phyloP scores from a whole-genome alignment of 2,113 vertebrate genomes.

The Serilophus lunatus region DNA sequence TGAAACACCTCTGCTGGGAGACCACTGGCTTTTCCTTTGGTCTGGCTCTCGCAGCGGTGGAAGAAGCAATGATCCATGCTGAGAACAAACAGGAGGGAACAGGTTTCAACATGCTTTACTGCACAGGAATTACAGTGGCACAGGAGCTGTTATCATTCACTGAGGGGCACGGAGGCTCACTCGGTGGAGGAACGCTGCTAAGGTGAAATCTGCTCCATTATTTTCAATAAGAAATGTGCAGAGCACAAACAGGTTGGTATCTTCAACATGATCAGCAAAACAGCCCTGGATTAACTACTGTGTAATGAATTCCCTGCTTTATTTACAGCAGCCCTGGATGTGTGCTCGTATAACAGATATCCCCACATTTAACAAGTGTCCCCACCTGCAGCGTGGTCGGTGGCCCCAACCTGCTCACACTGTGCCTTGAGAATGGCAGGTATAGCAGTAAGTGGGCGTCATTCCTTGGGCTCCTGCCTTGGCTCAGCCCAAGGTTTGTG shows the following conservation, averaged over 20 bases:
- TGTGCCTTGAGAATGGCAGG: accelerated
- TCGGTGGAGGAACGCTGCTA: not conserved
- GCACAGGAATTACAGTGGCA: not conserved
- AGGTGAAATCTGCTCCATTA: not conserved
- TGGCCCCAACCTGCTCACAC: not conserved
- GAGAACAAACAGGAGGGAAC: conserved; percentile 32
- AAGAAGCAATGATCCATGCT: conserved; percentile 41
- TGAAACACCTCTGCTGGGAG: not conserved
- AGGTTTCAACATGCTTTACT: conserved; percentile 21
- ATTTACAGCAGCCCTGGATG: not conserved
- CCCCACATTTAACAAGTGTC: not conserved
- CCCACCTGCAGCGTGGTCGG: not conserved
- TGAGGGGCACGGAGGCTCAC: not conserved
- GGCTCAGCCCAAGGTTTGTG: not conserved
- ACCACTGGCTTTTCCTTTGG: not conserved
- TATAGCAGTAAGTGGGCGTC: accelerated
- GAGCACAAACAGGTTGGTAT: not conserved
- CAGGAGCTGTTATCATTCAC: not conserved
- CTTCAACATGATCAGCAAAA: not conserved
- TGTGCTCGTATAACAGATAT: not conserved
- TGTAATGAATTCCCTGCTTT: not conserved
- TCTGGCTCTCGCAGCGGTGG: not conserved
- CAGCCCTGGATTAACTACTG: not conserved
- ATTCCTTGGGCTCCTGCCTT: not conserved
- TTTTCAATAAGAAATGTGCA: not conserved